Evolutionary conservation across 2,113 vertebrate species (phyloP).

Genomic region (Macrotus californicus): DNA sequence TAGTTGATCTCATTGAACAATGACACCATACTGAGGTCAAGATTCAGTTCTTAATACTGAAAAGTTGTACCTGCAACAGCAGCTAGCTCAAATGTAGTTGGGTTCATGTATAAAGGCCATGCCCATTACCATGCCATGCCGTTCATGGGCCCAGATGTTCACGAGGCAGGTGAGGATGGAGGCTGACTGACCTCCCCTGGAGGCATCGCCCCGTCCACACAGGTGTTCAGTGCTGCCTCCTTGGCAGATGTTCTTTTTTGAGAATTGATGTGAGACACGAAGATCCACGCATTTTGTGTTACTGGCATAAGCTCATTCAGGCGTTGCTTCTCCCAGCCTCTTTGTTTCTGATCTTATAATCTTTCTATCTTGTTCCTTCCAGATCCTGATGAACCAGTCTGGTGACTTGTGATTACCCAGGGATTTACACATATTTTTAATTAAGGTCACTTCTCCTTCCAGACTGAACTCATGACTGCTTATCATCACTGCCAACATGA

Average conservation of each 20-base stretch:
- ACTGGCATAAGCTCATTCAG: not conserved
- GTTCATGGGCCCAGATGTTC: not conserved
- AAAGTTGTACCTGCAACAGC: not conserved
- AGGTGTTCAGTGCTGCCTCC: not conserved
- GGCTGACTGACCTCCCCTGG: not conserved
- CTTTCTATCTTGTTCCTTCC: not conserved
- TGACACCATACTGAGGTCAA: not conserved
- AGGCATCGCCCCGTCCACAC: fast-evolving
- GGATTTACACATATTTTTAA: not conserved
- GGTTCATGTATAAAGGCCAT: not conserved
- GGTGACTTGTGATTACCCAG: not conserved
- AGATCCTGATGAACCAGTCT: not conserved
- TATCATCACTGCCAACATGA: not conserved
- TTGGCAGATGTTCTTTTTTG: not conserved
- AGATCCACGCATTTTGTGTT: not conserved
- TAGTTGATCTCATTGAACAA: not conserved
- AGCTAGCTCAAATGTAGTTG: fast-evolving
- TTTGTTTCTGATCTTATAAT: not conserved
- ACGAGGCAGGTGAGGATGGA: not conserved
- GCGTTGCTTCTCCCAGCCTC: not conserved
- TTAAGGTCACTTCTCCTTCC: not conserved
- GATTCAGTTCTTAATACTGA: not conserved
- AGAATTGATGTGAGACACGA: not conserved
- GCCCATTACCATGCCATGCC: not conserved
- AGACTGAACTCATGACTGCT: not conserved